Conservation (phyloP, 2,888 invertebrate species). For the Hemaris fuciformis region DNA sequence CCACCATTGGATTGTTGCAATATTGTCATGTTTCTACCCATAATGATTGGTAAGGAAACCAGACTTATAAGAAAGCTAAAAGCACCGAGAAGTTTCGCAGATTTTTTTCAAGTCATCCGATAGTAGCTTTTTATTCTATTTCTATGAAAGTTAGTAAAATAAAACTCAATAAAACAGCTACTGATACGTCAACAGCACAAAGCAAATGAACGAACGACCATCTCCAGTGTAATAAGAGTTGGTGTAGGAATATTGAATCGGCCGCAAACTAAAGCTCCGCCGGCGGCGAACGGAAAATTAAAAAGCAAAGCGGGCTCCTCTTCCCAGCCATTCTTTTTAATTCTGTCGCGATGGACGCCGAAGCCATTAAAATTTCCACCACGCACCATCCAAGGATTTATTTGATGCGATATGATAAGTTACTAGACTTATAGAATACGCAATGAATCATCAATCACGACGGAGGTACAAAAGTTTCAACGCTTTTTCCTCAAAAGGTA, state of each 20-base stretch:
- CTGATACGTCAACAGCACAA: not conserved
- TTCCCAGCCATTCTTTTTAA: conserved; percentile 75
- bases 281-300: conserved; percentile 76
- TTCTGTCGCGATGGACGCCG: conserved; percentile 60
- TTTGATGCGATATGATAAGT: conserved; percentile 45
- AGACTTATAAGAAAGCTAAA: no score
- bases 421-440: conserved; percentile 43
- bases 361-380: conserved; percentile 72
- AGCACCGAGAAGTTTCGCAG: no score
- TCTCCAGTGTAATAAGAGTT: conserved; percentile 34
- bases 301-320: conserved; percentile 67
- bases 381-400: conserved; percentile 53
- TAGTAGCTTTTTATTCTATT: not conserved
- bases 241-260: conserved; percentile 48
- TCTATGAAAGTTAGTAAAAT: not conserved
- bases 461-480: conserved; percentile 24
- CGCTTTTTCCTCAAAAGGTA: conserved; percentile 30
- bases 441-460: conserved; percentile 23
- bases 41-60: no score
- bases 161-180: not conserved
- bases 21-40: no score
- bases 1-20: no score
- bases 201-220: conserved; percentile 6
- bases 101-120: no score
- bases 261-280: conserved; percentile 55